Evolutionary conservation across 2,888 invertebrate genomes (phyloP).

Genomic region (Digitonthophagus gazella): DNA sequence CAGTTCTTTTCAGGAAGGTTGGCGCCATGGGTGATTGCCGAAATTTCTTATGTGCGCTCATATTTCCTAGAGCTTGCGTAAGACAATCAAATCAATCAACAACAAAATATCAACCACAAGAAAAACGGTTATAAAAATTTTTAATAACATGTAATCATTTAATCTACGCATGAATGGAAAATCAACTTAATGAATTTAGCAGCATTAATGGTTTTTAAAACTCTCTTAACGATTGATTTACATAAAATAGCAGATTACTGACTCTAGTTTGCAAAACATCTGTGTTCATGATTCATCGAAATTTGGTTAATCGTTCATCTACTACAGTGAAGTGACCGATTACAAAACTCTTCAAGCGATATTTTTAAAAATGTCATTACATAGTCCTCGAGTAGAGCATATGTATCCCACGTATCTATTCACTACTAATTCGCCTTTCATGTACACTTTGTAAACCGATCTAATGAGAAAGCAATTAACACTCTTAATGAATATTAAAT

Average conservation of each 20-base stretch:
- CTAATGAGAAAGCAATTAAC: too few species aligned
- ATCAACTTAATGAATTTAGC: too few species aligned
- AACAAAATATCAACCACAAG: constrained; percentile 2
- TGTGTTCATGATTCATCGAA: not conserved
- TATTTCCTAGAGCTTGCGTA: constrained; percentile 3
- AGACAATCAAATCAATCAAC: constrained; percentile 1
- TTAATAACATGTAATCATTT: too few species aligned
- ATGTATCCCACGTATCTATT: too few species aligned
- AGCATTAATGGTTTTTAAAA: too few species aligned
- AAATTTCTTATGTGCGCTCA: not conserved
- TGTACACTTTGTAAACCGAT: too few species aligned
- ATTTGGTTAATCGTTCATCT: not conserved
- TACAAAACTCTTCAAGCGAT: not conserved
- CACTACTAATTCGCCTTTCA: too few species aligned
- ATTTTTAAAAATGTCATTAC: too few species aligned
- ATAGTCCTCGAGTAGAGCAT: too few species aligned
- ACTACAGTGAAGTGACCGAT: not conserved
- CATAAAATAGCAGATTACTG: not conserved
- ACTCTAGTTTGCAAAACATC: not conserved
- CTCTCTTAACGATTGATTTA: not conserved
- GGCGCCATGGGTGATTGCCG: constrained; percentile 9
- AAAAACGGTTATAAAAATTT: too few species aligned
- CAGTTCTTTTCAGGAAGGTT: constrained; percentile 4
- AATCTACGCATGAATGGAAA: too few species aligned
- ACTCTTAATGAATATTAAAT: not conserved